Base-by-base conservation (phyloP, 2,797 vertebrate species). In the Passerculus sandwichensis region DNA sequence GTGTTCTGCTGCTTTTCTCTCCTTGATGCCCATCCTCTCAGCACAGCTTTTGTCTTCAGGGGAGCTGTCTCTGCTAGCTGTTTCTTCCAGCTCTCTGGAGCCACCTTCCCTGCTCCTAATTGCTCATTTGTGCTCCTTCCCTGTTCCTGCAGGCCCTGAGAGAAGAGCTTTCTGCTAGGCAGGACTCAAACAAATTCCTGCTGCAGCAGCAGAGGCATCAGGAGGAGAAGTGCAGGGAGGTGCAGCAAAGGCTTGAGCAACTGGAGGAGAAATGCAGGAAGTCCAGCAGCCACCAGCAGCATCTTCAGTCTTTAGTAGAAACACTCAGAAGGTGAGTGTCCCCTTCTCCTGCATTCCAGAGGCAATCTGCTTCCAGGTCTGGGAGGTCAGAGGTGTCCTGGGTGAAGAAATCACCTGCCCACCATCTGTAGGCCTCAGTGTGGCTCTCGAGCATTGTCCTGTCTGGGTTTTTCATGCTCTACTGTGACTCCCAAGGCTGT, bases 181-280 rank as follows among this genome's bases (percentile, higher is more conserved):
- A 97, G 57, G 97, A 98, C 89, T 95, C 81, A 4, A 78, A 97
- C 20, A 93, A 60, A 32, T 93, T 91, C n/a, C 95, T 98, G 85
- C 97, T 80, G 79, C 97, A 93, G 61, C 98, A 98, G 94, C 83
- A 98, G 44, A 92, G 96, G 50, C 97, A 98, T 87, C 96, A 97
- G 83, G 96, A 98, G 77, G 96, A 93, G 71, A 97, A 97, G 44
- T 97, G 97, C 32, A 97, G 97, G 62, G 97, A 97, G 77, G 83
- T 98, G 96, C 97, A 97, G 36, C 93, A 98, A 74, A 94, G 91
- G 32, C 95, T 99, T 36, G 97, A 97, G 85, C 91, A 87, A 60
- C 90, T 97, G 85, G 95, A 97, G 15, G 97, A 96, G 73, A 97
- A 97, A 30, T 92, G 95, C 34, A 97, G 96, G 25, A 74, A 30